Evolutionary conservation across 2,888 invertebrate genomes (phyloP).

Genomic region (Scaptomyza caliginosa): DNA sequence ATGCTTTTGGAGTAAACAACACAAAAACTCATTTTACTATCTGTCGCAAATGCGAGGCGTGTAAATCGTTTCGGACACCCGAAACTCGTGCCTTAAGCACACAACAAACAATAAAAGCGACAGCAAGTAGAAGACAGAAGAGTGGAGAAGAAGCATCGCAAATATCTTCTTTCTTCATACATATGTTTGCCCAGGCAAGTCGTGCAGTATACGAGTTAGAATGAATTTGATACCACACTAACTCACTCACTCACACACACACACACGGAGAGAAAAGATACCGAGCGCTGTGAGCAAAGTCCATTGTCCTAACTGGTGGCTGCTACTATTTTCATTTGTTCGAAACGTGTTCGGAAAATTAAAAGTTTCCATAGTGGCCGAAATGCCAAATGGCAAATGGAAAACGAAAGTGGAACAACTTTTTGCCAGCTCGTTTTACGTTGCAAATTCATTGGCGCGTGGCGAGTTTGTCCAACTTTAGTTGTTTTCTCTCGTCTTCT

Average conservation of each 20-base stretch:
- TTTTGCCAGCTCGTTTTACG: constrained; percentile 51
- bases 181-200: constrained; percentile 53
- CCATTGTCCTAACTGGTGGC: constrained; percentile 21
- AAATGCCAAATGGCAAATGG: constrained; percentile 27
- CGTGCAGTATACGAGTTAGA: constrained; percentile 52
- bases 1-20: constrained; percentile 26
- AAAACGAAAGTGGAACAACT: constrained; percentile 65
- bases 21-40: constrained; percentile 16
- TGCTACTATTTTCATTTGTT: constrained; percentile 70
- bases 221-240: constrained; percentile 55
- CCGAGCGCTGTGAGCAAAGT: constrained; percentile 28
- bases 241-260: not conserved
- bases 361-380: constrained; percentile 55
- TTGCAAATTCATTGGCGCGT: constrained; percentile 60
- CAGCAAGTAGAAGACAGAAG: constrained; percentile 11
- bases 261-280: constrained; percentile 11
- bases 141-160: not conserved
- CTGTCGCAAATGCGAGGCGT: constrained; percentile 35
- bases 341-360: constrained; percentile 76
- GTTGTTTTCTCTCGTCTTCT: not conserved
- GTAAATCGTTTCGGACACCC: constrained; percentile 75
- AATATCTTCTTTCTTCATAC: constrained; percentile 39
- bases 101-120: constrained; percentile 42
- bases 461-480: constrained; percentile 24
- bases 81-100: constrained; percentile 37